phyloP scores from a whole-genome alignment of 1,140 invertebrate genomes.

The Euwallacea fornicatus region DNA sequence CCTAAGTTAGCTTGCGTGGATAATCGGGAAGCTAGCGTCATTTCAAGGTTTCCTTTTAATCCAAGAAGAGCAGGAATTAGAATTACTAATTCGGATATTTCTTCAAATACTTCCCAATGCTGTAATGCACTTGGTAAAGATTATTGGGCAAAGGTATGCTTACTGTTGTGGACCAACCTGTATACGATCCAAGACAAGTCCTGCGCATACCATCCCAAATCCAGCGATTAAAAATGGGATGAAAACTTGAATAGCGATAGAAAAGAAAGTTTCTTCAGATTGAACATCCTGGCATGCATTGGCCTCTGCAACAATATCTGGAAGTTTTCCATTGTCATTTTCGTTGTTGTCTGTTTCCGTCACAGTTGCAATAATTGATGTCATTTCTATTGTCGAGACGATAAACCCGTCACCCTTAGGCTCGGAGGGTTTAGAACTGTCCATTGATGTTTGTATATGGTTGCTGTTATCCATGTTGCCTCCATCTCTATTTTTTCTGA shows the following conservation, averaged over 20 bases:
- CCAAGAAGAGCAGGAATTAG: slow-evolving; percentile 91
- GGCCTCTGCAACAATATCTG: slow-evolving; percentile 59
- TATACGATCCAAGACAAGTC: slow-evolving; percentile 74
- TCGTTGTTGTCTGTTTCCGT: slow-evolving; percentile 43
- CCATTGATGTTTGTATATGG: slow-evolving; percentile 41
- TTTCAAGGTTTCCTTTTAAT: slow-evolving; percentile 95
- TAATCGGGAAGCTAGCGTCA: slow-evolving; percentile 92
- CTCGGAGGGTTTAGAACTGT: slow-evolving; percentile 34
- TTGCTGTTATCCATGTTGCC: slow-evolving; percentile 48
- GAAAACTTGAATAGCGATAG: slow-evolving; percentile 80
- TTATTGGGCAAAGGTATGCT: slow-evolving; percentile 44
- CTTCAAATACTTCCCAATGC: slow-evolving; percentile 83
- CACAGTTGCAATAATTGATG: slow-evolving; percentile 38
- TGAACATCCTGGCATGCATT: slow-evolving; percentile 42
- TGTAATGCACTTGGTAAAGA: slow-evolving; percentile 58
- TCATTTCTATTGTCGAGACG: slow-evolving; percentile 41
- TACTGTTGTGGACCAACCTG: slow-evolving; percentile 55
- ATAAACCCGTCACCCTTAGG: slow-evolving; percentile 42
- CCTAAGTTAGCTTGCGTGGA: slow-evolving; percentile 88
- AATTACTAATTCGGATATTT: slow-evolving; percentile 88
- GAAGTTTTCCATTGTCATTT: slow-evolving; percentile 56
- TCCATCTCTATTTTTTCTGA: slow-evolving; percentile 49
- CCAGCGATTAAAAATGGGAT: slow-evolving; percentile 89
- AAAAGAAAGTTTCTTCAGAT: slow-evolving; percentile 58
- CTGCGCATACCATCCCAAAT: slow-evolving; percentile 89